These are phyloP conservation scores for Oophaga sylvatica DNA, from an alignment of 2,797 vertebrate genomes.

Conservation along the genomic window DNA sequence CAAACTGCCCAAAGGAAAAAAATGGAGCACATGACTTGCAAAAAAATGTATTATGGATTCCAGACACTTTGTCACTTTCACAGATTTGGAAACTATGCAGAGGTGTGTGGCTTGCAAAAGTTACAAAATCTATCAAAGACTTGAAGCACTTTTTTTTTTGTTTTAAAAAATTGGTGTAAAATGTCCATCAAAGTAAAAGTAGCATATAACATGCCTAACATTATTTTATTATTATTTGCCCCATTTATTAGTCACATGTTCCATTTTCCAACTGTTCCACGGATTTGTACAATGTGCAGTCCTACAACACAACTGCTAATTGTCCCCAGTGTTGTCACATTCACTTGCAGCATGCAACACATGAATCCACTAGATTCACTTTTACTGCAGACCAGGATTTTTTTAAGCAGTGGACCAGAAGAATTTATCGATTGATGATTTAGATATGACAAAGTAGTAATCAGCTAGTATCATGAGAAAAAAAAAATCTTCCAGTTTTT, in stretches of 20 bases:
- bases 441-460: neutral
- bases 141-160: neutral
- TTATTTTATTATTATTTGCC: too few species aligned
- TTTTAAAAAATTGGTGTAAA: neutral
- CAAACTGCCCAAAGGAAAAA: neutral
- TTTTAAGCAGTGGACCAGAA: too few species aligned
- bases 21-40: neutral
- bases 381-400: too few species aligned
- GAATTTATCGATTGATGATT: neutral
- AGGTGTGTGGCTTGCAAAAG: neutral
- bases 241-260: too few species aligned
- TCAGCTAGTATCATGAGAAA: neutral
- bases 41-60: neutral
- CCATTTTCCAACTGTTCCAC: neutral
- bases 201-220: neutral
- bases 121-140: neutral
- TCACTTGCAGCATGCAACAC: neutral
- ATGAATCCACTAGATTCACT: too few species aligned
- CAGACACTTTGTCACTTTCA: neutral
- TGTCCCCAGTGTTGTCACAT: neutral
- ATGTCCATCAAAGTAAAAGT: too few species aligned
- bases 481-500: neutral
- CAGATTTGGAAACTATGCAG: too few species aligned
- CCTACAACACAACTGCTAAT: neutral
- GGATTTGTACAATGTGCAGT: neutral